phyloP scores from a whole-genome alignment of 1,140 invertebrate species.

The Reticulitermes speratus region DNA sequence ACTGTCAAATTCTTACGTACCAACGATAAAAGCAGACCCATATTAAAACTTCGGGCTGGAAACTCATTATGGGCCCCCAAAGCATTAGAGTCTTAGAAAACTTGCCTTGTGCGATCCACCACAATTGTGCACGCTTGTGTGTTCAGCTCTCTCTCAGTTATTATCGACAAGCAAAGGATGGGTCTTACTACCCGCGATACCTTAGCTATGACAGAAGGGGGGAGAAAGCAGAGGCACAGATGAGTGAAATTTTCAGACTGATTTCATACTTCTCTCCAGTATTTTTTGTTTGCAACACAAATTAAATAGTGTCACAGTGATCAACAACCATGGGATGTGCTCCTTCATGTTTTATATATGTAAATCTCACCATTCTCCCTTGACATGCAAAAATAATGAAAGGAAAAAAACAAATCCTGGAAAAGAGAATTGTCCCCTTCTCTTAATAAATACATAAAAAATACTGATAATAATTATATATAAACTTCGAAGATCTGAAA shows the following conservation, averaged over 20 bases:
- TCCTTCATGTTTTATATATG: constrained; percentile 21
- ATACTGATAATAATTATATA: neutral
- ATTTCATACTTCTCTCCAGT: constrained; percentile 2
- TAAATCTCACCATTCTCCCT: neutral
- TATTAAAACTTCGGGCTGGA: constrained; percentile 31
- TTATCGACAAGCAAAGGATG: constrained; percentile 34
- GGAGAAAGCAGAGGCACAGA: constrained; percentile 48
- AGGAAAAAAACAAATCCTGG: neutral
- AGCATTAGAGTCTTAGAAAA: constrained; percentile 31
- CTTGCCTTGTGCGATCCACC: constrained; percentile 32
- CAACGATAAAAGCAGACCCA: neutral
- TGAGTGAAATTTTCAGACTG: constrained; percentile 37
- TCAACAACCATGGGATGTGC: constrained; percentile 19
- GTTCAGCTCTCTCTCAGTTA: constrained; percentile 30
- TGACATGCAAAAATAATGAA: neutral
- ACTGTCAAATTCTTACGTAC: constrained; percentile 17
- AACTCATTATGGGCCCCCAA: constrained; percentile 33
- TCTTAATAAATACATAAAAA: constrained; percentile 13
- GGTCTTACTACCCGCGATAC: constrained; percentile 42
- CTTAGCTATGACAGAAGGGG: constrained; percentile 54
- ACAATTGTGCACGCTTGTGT: constrained; percentile 32
- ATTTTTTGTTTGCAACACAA: constrained; percentile 18
- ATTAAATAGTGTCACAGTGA: constrained; percentile 8
- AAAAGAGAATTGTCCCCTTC: neutral
- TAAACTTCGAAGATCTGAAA: constrained; percentile 8